A percentile compares a stretch with the other conserved stretches of the same genome.
Conservation (phyloP, 1,140 invertebrate genomes). For the Dreissena polymorpha region DNA sequence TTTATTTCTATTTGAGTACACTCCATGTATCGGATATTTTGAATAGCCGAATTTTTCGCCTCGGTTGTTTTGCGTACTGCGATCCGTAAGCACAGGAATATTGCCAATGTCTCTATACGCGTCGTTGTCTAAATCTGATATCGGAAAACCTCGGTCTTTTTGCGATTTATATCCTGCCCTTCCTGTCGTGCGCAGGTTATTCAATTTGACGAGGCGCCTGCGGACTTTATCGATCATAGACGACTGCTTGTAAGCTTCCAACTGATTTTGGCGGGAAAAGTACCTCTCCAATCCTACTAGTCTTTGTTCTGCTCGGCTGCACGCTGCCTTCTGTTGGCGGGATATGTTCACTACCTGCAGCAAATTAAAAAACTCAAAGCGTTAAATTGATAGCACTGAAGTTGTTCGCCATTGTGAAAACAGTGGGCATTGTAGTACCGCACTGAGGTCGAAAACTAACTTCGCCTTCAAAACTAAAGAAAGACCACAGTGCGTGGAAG, state of each 20-base stretch:
- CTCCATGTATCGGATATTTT: slow-evolving; percentile 11
- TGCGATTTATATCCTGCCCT: neutral
- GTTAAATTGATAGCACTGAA: too few relatives aligned
- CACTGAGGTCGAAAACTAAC: too few relatives aligned
- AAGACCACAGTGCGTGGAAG: too few relatives aligned
- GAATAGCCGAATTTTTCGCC: slow-evolving; percentile 25
- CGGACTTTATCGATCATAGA: slow-evolving; percentile 43
- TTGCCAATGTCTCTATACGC: slow-evolving; percentile 5
- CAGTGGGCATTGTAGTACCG: too few relatives aligned
- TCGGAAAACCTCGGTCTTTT: slow-evolving; percentile 33
- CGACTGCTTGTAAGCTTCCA: slow-evolving; percentile 33
- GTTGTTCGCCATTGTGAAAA: too few relatives aligned
- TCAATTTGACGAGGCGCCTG: slow-evolving; percentile 22
- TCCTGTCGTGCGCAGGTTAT: slow-evolving; percentile 42
- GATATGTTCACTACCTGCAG: slow-evolving; percentile 44
- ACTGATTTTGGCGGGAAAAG: slow-evolving; percentile 35
- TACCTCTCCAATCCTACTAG: slow-evolving; percentile 8
- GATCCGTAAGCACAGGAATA: neutral
- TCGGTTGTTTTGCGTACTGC: neutral
- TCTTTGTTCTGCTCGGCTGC: slow-evolving; percentile 30
- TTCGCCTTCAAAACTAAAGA: too few relatives aligned
- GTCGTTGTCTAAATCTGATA: slow-evolving; percentile 11
- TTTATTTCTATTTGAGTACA: slow-evolving; percentile 28
- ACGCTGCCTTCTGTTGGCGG: slow-evolving; percentile 42
- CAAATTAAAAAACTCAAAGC: too few relatives aligned